Evolutionary conservation across 2,113 vertebrate genomes (phyloP).

Genomic region (Carassius auratus): DNA sequence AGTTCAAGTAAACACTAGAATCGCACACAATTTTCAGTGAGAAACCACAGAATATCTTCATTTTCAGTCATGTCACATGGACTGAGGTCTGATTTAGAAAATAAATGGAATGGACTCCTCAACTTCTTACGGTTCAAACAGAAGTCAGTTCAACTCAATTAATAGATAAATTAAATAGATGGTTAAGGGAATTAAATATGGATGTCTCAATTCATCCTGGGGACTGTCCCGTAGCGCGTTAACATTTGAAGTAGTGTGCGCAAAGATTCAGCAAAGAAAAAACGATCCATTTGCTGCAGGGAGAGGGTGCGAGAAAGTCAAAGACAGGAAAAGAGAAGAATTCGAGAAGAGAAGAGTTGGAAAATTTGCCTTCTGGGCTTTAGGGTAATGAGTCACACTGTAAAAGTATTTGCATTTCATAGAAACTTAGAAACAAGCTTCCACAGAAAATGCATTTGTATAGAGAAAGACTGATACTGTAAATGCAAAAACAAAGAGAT

Average conservation of each 20-base stretch:
- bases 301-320: conserved; percentile 32
- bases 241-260: conserved; percentile 60
- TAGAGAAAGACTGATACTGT: not conserved
- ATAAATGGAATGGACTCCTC: not conserved
- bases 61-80: not conserved
- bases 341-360: not conserved
- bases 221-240: conserved; percentile 44
- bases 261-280: conserved; percentile 28
- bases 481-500: not conserved
- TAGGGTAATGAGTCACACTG: not conserved
- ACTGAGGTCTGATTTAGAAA: not conserved
- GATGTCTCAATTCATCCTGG: conserved; percentile 41
- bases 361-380: not conserved
- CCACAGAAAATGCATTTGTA: not conserved
- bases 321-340: not conserved
- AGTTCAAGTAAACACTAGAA: no score
- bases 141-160: conserved; percentile 63
- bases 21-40: not conserved
- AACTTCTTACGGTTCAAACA: conserved; percentile 61
- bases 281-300: conserved; percentile 37
- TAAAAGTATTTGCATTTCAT: not conserved
- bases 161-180: conserved; percentile 66
- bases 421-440: conserved; percentile 11
- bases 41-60: not conserved
- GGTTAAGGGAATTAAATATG: conserved; percentile 62